Evolutionary conservation across 2,113 vertebrate genomes (phyloP), one percentile per base, ranked within the genome.

Genomic region (Oostethus manadensis): DNA sequence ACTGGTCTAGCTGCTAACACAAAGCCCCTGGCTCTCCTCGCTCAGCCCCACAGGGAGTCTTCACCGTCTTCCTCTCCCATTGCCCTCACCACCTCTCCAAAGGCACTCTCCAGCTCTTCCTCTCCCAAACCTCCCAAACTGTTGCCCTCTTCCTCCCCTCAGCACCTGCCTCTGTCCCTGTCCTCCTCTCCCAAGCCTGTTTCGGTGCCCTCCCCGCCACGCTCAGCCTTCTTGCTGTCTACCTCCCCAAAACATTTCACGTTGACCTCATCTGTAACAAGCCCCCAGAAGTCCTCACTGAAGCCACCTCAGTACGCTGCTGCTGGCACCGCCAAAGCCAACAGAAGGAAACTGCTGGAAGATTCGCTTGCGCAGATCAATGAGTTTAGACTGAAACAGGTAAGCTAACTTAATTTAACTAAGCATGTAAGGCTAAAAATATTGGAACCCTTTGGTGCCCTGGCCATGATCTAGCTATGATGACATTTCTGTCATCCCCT

Each of bases 281-380:
- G 75, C 73, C 71, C 82, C 54, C 76, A 61, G 66, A 84, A 84
- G 76, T 58, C 73, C 56, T 61, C 70, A 0, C 68, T 68, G 62
- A 86, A 83, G 62, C 62, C 71, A 26, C 60, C 73, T 47, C 81
- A 76, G 73, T 77, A 78, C 16, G 17, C 73, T 46, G 62, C 63
- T 58, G 51, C 79, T 81, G 92, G 93, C 71, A 60, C 91, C 70
- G 88, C 89, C 73, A 95, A 93, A 87, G 81, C 91, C 89, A 93
- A 90, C 86, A 93, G 89, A 85, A 93, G 92, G 92, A 95, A 94
- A 91, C 91, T 92, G 90, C 91, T 95, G 87, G 94, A 97, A 86
- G 93, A 93, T 75, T 87, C 93, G 60, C 74, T 91, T 68, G 84
- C 89, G 57, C 89, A 94, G 88, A 91, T 93, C 90, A 93, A 87